These are phyloP conservation scores for Petroica traversi DNA, from an alignment of 2,113 vertebrate genomes.

Conservation along the genomic window DNA sequence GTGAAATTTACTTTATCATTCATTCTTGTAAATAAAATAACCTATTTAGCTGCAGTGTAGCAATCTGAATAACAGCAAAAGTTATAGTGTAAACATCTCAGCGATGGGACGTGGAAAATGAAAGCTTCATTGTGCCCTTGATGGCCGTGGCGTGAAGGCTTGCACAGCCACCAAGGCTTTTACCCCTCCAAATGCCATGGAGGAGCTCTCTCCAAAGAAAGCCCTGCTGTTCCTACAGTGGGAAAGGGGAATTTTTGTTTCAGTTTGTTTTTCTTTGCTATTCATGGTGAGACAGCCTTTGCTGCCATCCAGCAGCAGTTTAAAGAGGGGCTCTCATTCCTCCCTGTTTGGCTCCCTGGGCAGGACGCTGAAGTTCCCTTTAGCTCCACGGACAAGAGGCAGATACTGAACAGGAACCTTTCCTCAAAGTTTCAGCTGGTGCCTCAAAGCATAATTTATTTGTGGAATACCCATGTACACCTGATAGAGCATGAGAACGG, in stretches of 20 bases:
- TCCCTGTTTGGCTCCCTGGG: neutral
- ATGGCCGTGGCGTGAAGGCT: neutral
- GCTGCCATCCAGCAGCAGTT: neutral
- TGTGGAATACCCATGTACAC: neutral
- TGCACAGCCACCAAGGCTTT: accelerated
- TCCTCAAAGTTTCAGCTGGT: neutral
- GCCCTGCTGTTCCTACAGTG: accelerated
- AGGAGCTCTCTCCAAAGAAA: neutral
- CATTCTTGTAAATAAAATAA: neutral
- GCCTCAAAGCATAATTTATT: neutral
- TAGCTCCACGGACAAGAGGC: neutral
- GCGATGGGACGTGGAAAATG: neutral
- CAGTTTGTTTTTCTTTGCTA: neutral
- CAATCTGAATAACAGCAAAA: neutral
- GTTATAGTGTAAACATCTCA: neutral
- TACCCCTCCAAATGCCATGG: neutral
- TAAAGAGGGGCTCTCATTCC: neutral
- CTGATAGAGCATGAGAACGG: accelerated
- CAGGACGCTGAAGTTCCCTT: accelerated
- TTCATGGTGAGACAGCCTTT: neutral
- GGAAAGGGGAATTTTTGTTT: neutral
- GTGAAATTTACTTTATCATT: neutral
- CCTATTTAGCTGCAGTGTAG: neutral
- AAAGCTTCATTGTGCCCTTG: neutral
- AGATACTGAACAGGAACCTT: neutral